Conservation (phyloP, 2,888 invertebrate genomes). For the Slavum lentiscoides region DNA sequence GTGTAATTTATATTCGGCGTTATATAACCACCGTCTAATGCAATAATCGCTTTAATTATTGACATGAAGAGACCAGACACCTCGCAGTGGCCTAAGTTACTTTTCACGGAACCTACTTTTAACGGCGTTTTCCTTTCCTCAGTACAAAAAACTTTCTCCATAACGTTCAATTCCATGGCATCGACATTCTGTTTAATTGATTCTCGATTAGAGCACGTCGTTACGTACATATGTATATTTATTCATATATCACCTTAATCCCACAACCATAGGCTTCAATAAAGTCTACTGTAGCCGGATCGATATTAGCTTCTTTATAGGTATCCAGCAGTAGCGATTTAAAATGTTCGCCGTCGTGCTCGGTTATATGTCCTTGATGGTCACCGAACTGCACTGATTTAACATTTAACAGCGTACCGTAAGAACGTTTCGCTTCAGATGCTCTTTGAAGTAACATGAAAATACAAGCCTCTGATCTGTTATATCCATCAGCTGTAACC, state of each 20-base stretch:
- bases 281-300: conserved; percentile 59
- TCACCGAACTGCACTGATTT: conserved; percentile 15
- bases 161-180: conserved; percentile 55
- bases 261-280: conserved; percentile 66
- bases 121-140: conserved; percentile 59
- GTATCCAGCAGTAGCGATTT: conserved; percentile 10
- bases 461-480: conserved; percentile 61
- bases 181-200: conserved; percentile 58
- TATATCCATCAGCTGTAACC: conserved; percentile 62
- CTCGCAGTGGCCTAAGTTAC: conserved; percentile 68
- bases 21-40: conserved; percentile 57
- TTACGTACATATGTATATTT: too few relatives aligned
- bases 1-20: conserved; percentile 57
- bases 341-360: neutral
- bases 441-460: conserved; percentile 60
- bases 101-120: conserved; percentile 66
- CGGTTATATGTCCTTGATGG: neutral
- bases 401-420: conserved; percentile 19
- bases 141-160: conserved; percentile 54
- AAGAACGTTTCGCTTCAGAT: conserved; percentile 33
- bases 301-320: conserved; percentile 62
- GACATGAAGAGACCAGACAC: conserved; percentile 61
- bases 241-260: conserved; percentile 56
- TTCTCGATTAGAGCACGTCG: too few relatives aligned
- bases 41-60: conserved; percentile 61